Percentiles rank a stretch among this genome's conserved stretches.
These are phyloP conservation scores for Rhinopomastus cyanomelas DNA, from an alignment of 2,113 vertebrate species.

Conservation along the genomic window DNA sequence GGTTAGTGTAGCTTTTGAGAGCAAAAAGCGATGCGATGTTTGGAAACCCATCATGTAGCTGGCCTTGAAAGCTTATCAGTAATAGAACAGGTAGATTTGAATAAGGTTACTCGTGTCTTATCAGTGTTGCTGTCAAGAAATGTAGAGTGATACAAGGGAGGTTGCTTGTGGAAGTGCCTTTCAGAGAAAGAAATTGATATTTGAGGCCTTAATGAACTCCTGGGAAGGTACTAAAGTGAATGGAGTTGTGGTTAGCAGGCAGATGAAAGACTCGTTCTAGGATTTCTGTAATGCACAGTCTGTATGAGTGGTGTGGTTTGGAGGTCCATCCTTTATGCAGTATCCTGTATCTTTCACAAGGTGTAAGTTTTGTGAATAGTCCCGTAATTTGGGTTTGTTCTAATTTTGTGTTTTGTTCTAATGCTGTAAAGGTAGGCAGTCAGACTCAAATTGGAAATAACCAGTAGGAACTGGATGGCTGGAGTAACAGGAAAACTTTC, in stretches of 20 bases:
- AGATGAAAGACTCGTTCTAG: not conserved
- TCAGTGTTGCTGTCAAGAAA: not conserved
- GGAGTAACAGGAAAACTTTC: not conserved
- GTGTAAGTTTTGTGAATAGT: not conserved
- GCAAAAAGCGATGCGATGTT: not conserved
- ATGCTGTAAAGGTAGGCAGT: not conserved
- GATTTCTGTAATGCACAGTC: not conserved
- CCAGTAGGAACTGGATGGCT: not conserved
- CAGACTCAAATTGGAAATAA: not conserved
- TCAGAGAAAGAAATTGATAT: not conserved
- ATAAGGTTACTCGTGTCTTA: not conserved
- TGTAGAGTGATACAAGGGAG: rapidly evolving
- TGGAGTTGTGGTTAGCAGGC: not conserved
- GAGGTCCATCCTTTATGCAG: not conserved
- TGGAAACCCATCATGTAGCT: not conserved
- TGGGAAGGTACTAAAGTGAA: not conserved
- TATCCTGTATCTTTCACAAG: not conserved
- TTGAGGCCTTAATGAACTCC: not conserved
- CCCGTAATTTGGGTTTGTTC: not conserved
- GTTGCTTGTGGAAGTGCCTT: not conserved
- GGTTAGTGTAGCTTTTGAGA: not conserved
- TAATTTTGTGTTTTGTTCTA: not conserved
- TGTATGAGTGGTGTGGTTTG: not conserved
- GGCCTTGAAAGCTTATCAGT: not conserved
- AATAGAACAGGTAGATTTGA: not conserved